Evolutionary conservation across 2,113 vertebrate genomes (phyloP).

Genomic region (Gobius niger): DNA sequence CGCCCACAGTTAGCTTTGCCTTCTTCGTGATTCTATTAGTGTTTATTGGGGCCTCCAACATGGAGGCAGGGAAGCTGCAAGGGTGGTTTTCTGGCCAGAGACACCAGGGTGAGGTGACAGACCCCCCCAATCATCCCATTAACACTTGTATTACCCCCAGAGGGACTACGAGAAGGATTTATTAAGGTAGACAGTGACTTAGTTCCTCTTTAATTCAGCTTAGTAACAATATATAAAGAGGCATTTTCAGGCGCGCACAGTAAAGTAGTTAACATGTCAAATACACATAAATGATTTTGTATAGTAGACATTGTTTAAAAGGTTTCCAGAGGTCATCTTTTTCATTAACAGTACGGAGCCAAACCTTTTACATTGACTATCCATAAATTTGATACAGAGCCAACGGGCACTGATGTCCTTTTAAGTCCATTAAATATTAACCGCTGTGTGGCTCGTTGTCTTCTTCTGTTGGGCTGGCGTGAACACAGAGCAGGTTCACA

Average conservation of each 20-base stretch:
- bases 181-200: too few species aligned
- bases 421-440: constrained; percentile 68
- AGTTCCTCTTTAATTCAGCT: too few species aligned
- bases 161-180: too few species aligned
- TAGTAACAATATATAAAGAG: too few species aligned
- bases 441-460: constrained; percentile 35
- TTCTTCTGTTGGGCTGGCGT: constrained; percentile 25
- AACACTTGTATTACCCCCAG: too few species aligned
- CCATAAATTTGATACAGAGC: constrained; percentile 59
- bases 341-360: constrained; percentile 42
- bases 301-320: not conserved
- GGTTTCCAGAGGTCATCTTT: constrained; percentile 47
- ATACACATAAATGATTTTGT: not conserved
- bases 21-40: too few species aligned
- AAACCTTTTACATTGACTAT: constrained; percentile 49
- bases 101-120: too few species aligned
- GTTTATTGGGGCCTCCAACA: too few species aligned
- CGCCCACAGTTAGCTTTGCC: too few species aligned
- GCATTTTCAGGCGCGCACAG: not conserved
- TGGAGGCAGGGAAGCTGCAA: too few species aligned
- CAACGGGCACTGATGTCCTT: constrained; percentile 57
- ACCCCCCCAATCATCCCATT: too few species aligned
- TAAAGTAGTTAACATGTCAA: not conserved
- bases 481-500: constrained; percentile 43
- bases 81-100: too few species aligned